phyloP scores from a whole-genome alignment of 2,888 invertebrate species.

The Ellobium chinense region DNA sequence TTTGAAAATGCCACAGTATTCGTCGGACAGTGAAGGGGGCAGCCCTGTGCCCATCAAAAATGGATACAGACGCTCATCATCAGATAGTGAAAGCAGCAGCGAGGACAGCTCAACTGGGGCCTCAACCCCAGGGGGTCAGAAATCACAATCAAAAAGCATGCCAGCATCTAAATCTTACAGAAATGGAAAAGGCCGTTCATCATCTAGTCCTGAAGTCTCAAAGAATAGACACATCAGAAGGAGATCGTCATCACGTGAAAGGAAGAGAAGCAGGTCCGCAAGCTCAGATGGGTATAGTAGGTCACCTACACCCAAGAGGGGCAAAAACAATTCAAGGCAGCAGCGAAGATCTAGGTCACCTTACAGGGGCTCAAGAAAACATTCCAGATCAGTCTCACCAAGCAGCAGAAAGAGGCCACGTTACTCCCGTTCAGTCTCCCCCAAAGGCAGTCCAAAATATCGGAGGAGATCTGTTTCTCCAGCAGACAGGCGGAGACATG shows the following conservation, averaged over 20 bases:
- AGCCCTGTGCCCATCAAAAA: background rate
- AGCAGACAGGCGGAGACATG: background rate
- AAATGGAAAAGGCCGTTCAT: constrained; percentile 5
- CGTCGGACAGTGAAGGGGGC: background rate
- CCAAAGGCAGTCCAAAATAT: background rate
- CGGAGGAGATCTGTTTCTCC: background rate
- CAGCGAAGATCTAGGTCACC: constrained; percentile 10
- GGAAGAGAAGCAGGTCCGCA: background rate
- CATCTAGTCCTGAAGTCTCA: background rate
- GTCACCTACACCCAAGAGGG: background rate
- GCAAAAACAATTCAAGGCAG: background rate
- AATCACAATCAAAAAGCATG: no score
- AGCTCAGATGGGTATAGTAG: background rate
- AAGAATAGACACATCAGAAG: background rate
- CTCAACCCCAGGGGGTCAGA: background rate
- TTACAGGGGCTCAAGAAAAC: background rate
- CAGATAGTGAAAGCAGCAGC: constrained; percentile 13
- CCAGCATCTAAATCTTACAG: no score
- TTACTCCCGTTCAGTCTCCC: background rate
- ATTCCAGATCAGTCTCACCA: background rate
- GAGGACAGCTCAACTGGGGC: background rate
- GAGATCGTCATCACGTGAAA: constrained; percentile 7
- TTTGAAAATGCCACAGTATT: background rate
- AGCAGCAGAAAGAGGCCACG: background rate
- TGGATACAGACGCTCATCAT: background rate